Evolutionary conservation across 2,888 invertebrate genomes (phyloP).

Genomic region (Tricholauxania praeusta): DNA sequence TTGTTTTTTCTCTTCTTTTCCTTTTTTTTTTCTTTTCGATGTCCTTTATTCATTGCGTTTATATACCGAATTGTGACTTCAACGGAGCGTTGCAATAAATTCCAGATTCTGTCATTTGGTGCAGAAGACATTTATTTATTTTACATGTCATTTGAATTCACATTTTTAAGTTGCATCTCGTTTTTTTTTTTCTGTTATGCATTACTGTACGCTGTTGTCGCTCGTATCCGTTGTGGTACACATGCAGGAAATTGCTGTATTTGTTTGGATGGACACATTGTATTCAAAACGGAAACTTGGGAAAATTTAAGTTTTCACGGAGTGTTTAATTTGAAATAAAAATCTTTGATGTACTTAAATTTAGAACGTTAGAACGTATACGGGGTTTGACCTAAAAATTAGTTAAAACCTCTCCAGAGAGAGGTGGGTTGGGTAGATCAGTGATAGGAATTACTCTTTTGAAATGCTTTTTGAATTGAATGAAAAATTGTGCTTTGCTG

Average conservation of each 20-base stretch:
- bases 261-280: neutral
- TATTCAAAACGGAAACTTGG: neutral
- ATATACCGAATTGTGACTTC: slow-evolving; percentile 4
- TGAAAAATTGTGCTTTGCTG: too few species aligned
- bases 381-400: too few species aligned
- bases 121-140: slow-evolving; percentile 45
- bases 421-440: too few species aligned
- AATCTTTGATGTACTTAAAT: neutral
- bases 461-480: too few species aligned
- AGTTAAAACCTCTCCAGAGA: too few species aligned
- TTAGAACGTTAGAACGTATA: too few species aligned
- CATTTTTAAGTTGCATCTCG: slow-evolving; percentile 7
- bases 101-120: slow-evolving; percentile 41
- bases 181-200: neutral
- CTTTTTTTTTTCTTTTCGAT: slow-evolving; percentile 17
- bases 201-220: neutral
- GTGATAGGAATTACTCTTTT: too few species aligned
- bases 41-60: slow-evolving; percentile 25
- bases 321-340: neutral
- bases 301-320: neutral
- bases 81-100: slow-evolving; percentile 40
- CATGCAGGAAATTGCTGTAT: slow-evolving; percentile 10
- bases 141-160: slow-evolving; percentile 43
- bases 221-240: neutral
- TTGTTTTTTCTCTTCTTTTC: slow-evolving; percentile 30